phyloP scores from a whole-genome alignment of 2,113 vertebrate genomes.

The Dolichotis patagonum region DNA sequence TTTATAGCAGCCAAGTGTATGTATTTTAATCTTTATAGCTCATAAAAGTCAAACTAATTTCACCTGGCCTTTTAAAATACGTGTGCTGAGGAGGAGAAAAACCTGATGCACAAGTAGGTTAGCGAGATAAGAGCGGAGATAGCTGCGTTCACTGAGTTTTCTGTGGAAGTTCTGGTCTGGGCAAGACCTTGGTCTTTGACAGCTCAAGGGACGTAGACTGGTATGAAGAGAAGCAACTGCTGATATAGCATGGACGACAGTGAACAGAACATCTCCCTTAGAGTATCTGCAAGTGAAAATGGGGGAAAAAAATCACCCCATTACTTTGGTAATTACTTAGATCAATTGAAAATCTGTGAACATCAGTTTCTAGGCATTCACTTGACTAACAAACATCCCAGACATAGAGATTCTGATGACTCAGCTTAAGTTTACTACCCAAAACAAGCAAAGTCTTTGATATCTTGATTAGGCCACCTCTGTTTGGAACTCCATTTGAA shows the following conservation, averaged over 20 bases:
- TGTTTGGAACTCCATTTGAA: not conserved
- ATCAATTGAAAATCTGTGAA: not conserved
- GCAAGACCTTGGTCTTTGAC: not conserved
- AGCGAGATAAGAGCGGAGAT: not conserved
- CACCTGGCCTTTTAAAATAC: conserved; percentile 4
- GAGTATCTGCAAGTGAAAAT: not conserved
- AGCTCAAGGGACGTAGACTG: not conserved
- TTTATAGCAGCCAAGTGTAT: not conserved
- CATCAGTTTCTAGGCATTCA: not conserved
- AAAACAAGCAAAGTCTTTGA: not conserved
- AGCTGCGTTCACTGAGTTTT: not conserved
- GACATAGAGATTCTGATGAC: not conserved
- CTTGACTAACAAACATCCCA: not conserved
- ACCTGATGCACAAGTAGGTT: not conserved
- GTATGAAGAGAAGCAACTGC: not conserved
- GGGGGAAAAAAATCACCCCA: not conserved
- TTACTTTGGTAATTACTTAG: not conserved
- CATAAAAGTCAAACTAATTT: conserved; percentile 4
- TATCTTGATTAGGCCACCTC: not conserved
- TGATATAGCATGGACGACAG: not conserved
- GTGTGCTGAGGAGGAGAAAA: not conserved
- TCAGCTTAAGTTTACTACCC: not conserved
- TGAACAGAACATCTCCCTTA: not conserved
- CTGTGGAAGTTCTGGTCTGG: not conserved
- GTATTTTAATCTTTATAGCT: not conserved